Base-by-base conservation (phyloP, 2,113 vertebrate genomes). In the Oxyruncus cristatus region DNA sequence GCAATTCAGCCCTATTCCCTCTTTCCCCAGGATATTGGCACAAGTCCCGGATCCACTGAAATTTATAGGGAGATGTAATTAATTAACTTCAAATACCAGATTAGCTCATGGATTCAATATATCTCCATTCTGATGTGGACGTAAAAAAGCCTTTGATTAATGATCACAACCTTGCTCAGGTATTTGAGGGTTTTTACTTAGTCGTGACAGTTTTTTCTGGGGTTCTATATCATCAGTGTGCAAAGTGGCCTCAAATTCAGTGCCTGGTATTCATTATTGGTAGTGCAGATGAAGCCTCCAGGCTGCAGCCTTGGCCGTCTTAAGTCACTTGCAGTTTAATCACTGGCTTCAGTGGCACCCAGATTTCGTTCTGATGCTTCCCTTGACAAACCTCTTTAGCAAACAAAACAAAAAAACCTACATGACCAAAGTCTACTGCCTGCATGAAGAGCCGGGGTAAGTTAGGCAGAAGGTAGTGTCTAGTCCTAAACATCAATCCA, bases 91-190 rank as follows among this genome's bases (percentile, higher is more conserved):
- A 94, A 89, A 81, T 94, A 76, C 74, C 70, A 91, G 73, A 95
- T 93, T 96, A 94, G 44, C 80, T 93, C 91, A 95, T 87, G 65
- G 70, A 81, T 84, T 92, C 70, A 76, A 81, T 95, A 91, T 87
- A 87, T 86, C 37, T 91, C 58, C 52, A 59, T 89, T 89, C 58
- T 79, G 61, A 85, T 5, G 15, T 26, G 28, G 46, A 92, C 8
- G 0, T 85, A 79, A 87, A 90, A 94, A 92, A 68, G 30, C 32
- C 23, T 89, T 87, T 94, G 92, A 95, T 92, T 93, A 92, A 96
- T 73, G 77, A 92, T 72, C 53, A 42, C 71, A 93, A 58, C 37
- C 58, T 96, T 85, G 56, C 70, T 62, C 70, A 92, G 91, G 66
- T 96, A 92, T 94, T 83, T 87, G 28, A 85, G 37, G 70, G 27